Conservation (phyloP, 2,797 vertebrate genomes). For the Myripristis jacobus region DNA sequence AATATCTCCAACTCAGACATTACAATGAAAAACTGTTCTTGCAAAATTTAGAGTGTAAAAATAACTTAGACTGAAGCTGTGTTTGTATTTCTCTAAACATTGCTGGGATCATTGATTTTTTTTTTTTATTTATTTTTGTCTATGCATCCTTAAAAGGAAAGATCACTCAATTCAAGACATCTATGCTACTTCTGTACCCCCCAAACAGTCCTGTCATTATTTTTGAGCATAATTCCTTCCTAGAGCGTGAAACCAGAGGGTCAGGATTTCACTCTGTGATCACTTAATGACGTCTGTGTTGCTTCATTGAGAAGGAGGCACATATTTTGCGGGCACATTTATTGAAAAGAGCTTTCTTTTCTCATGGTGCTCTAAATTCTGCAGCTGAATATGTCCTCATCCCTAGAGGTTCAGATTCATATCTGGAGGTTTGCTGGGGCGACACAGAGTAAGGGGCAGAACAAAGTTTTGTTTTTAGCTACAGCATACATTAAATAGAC, state of each 20-base stretch:
- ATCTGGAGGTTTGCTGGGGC: constrained; percentile 3
- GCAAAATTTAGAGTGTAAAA: constrained; percentile 14
- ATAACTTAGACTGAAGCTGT: background rate
- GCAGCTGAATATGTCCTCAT: background rate
- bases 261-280: constrained; percentile 63
- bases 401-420: constrained; percentile 20
- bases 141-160: constrained; percentile 1
- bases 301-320: constrained; percentile 9
- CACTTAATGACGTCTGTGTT: constrained; percentile 61
- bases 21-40: constrained; percentile 1
- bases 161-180: background rate
- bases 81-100: background rate
- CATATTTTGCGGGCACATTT: constrained; percentile 43
- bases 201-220: constrained; percentile 45
- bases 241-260: constrained; percentile 47
- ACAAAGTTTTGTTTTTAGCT: background rate
- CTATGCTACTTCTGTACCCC: background rate
- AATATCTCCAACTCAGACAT: constrained; percentile 7
- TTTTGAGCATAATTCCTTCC: constrained; percentile 35
- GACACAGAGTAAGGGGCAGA: constrained; percentile 2
- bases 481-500: background rate
- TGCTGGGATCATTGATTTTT: background rate
- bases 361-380: constrained; percentile 23
- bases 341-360: constrained; percentile 51
- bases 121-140: background rate